A percentile compares a stretch with the other conserved stretches of the same genome.
Evolutionary conservation across 2,113 vertebrate genomes (phyloP).

Genomic region (Synchiropus splendidus): DNA sequence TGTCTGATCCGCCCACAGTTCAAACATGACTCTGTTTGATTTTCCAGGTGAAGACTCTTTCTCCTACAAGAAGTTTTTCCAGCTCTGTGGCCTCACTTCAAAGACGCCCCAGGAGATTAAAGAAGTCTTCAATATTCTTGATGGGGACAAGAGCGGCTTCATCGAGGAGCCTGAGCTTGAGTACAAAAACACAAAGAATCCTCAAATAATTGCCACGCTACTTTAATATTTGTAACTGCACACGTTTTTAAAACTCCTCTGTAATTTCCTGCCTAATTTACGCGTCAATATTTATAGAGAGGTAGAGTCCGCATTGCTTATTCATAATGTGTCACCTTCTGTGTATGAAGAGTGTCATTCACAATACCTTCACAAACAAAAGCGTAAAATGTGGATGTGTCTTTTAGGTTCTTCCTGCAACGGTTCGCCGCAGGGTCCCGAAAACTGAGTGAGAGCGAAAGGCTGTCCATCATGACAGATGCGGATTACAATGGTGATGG

Average conservation of each 20-base stretch:
- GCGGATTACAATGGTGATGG: conserved; percentile 88
- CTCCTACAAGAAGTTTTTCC: conserved; percentile 90
- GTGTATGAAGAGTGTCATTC: conserved; percentile 4
- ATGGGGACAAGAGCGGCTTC: conserved; percentile 88
- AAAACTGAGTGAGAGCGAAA: conserved; percentile 78
- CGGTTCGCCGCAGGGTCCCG: conserved; percentile 78
- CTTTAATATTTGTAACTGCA: too few species aligned
- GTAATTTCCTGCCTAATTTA: too few species aligned
- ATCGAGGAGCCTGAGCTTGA: conserved; percentile 89
- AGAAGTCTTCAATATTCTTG: conserved; percentile 83
- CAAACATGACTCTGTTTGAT: not conserved
- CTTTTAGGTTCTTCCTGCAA: conserved; percentile 84
- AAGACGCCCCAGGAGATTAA: conserved; percentile 82
- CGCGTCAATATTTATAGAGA: too few species aligned
- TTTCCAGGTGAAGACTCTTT: conserved; percentile 84
- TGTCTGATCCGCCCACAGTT: too few species aligned
- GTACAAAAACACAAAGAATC: conserved; percentile 53
- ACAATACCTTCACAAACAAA: too few species aligned
- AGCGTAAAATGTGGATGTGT: conserved; percentile 2
- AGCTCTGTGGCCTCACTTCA: conserved; percentile 84
- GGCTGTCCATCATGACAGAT: conserved; percentile 77
- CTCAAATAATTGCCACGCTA: too few species aligned
- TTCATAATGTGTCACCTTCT: not conserved
- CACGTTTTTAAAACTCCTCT: too few species aligned
- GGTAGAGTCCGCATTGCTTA: not conserved